Percentiles rank a stretch among this genome's conserved stretches.
These are phyloP conservation scores for Charina bottae DNA, from an alignment of 2,113 vertebrate species.

Conservation along the genomic window DNA sequence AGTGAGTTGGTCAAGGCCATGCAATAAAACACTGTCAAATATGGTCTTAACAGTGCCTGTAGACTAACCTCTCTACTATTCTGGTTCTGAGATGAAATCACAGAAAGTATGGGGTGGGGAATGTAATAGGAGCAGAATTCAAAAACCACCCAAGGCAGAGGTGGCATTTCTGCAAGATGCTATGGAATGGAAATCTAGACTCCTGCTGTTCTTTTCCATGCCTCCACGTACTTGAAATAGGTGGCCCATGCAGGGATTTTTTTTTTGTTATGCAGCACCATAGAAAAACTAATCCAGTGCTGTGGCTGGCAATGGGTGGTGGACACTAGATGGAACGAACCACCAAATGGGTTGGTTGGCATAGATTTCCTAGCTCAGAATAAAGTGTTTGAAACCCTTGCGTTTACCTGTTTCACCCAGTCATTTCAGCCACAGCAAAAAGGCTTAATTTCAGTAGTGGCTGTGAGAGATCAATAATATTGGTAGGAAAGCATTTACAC, in stretches of 20 bases:
- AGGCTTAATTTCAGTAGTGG: neutral
- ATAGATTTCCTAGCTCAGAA: neutral
- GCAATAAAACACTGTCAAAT: neutral
- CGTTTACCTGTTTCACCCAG: neutral
- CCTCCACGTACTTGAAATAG: neutral
- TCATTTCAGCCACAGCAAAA: neutral
- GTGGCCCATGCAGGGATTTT: too few species aligned
- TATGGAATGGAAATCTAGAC: neutral
- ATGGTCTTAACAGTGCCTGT: neutral
- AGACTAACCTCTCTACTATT: constrained; percentile 21
- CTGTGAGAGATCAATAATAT: neutral
- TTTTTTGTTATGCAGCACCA: neutral
- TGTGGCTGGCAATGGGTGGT: neutral
- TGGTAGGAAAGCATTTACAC: neutral
- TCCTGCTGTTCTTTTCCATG: neutral
- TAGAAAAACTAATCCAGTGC: neutral
- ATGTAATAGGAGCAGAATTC: neutral
- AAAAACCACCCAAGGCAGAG: neutral
- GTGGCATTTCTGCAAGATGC: neutral
- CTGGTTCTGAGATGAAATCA: constrained; percentile 25
- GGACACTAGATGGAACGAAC: neutral
- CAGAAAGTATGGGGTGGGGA: neutral
- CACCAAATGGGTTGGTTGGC: neutral
- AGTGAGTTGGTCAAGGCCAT: constrained; percentile 8
- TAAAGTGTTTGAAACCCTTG: neutral